Base-by-base conservation (phyloP, 2,888 invertebrate species). In the Hydraecia micacea region DNA sequence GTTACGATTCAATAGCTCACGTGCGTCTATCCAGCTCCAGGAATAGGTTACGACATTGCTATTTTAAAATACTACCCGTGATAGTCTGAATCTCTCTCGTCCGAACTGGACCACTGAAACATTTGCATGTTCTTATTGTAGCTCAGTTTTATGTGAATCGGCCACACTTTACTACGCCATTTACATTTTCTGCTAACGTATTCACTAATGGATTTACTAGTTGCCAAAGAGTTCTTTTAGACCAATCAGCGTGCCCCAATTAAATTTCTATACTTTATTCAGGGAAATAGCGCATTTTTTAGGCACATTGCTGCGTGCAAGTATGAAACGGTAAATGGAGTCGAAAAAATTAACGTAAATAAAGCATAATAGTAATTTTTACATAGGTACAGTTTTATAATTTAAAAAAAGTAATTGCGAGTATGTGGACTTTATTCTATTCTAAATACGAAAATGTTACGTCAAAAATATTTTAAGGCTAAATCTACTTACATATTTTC, bases 401-500 rank as follows among this genome's bases (percentile, higher is more conserved):
- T 28, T 58, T 73, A 80, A 82, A 32, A 63, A 25, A 32, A 77
- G 15, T 58, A 68, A 75, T 70, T 65, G 21, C 6, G 18, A 77
- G 42, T 72, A 74, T 65, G 70, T 70, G 49, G 32, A 71, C 65
- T 77, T 65, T 52, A 28, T 77, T 72, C 60, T 80, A 85, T 78
- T 81, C 1, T 42, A 55, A 77, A 80, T 79, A 84, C 72, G 55
- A 78, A 49, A 81, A 75, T 21, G 6, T 32, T 32, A 49, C 73
- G 58, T 55, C 32, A 52, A 73, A 82, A 36, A 32, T 83, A 81
- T 83, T 81, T 70, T 25, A 76, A 49, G 58, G 74, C 42, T 55
- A 76, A 86, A 77, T 15, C 62, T 63, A 65, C 36, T 80, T 73
- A 72, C 76, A 80, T 84, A 79, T 81, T 76, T 83, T 77, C 25